Evolutionary conservation across 2,113 vertebrate genomes (phyloP).

Genomic region (Fulmarus glacialis): DNA sequence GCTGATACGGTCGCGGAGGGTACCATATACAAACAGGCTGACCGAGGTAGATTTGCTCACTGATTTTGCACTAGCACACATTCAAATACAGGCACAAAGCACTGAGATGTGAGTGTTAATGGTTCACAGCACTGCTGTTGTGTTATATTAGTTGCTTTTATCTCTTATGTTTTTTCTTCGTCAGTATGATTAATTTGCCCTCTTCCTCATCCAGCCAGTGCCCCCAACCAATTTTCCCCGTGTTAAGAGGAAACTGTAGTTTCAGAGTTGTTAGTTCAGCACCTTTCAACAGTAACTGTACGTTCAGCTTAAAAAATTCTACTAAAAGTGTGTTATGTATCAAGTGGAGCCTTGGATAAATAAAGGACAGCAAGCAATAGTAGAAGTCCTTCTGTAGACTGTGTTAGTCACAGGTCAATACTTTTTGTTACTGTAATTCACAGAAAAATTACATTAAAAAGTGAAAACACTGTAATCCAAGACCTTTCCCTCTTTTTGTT

Average conservation of each 20-base stretch:
- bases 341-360: background rate
- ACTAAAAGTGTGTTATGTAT: background rate
- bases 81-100: background rate
- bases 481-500: background rate
- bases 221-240: background rate
- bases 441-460: background rate
- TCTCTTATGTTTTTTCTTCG: background rate
- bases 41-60: background rate
- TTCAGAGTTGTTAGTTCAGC: background rate
- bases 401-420: background rate
- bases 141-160: background rate
- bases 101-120: accelerated
- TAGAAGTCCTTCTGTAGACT: background rate
- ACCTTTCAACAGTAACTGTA: background rate
- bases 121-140: accelerated
- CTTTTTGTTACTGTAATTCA: background rate
- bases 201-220: background rate
- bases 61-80: background rate
- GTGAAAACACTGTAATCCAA: background rate
- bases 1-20: background rate
- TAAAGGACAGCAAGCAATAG: background rate
- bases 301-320: background rate
- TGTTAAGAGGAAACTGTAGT: background rate
- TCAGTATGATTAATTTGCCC: background rate
- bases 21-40: background rate